Evolutionary conservation across 2,797 vertebrate species (phyloP), one percentile per base, ranked within the genome.

Genomic region (Ptychobarbus kaznakovi): DNA sequence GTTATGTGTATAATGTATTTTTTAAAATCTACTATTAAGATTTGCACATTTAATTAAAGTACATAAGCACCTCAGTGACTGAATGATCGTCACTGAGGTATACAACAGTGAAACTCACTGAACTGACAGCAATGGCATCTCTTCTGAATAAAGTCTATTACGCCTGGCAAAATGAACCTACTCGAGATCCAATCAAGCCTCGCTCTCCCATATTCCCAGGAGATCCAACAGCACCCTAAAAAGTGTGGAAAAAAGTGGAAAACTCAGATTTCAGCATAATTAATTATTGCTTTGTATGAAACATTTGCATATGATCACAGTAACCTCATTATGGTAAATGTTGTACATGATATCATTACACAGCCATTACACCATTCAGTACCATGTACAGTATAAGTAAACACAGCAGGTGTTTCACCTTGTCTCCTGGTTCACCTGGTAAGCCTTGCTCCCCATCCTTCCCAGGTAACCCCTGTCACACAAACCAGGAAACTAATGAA

Each of bases 131-230:
- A 65, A 42, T 63, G 22, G 20, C 76, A 44, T 63, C 35, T 78
- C 56, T 74, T 4, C 32, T 74, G 42, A 61, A 38, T 56, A 65
- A 22, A 44, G n/a, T 70, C 16, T 51, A 80, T 86, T 8, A 80
- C 20, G 12, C 44, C 7, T 25, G 35, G 7, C 28, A 51, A 56
- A 51, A 78, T 32, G 4, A 84, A 92, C 94, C 89, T 88, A 95
- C 95, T 89, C 95, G 93, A 79, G 91, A 89, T 82, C 95, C 95
- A 72, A 88, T 92, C 82, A 95, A 73, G 81, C 94, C 95, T 82
- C 89, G 91, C 90, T 95, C 95, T 13, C 95, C 95, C 0, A 81
- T 49, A 89, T 82, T 90, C 20, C 95, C 95, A 25, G 81, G 12
- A 10, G 83, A 81, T 87, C 95, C 95, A 8, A 77, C 4, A 38